These are phyloP conservation scores for Lepidurus apus DNA, from an alignment of 1,140 invertebrate species.

Conservation along the genomic window DNA sequence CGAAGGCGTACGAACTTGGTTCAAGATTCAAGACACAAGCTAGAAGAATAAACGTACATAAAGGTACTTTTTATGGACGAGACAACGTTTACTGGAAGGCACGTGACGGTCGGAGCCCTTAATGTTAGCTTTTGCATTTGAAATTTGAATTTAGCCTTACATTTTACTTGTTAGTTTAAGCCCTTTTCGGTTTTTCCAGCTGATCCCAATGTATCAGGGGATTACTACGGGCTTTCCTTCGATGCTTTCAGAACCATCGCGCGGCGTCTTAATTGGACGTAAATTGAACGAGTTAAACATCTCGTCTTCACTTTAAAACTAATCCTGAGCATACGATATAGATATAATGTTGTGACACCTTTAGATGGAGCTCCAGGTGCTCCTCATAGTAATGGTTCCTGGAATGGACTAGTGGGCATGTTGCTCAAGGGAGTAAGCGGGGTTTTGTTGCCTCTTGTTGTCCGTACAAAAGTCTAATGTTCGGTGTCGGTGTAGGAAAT, in stretches of 20 bases:
- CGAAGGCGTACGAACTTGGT: background rate
- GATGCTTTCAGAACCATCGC: background rate
- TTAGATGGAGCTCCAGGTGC: background rate
- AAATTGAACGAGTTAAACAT: background rate
- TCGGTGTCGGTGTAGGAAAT: background rate
- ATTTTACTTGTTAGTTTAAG: background rate
- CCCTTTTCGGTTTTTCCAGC: background rate
- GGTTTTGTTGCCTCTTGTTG: no score
- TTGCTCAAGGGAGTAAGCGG: constrained; percentile 15
- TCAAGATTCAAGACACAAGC: background rate
- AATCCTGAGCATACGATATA: background rate
- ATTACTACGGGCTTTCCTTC: background rate
- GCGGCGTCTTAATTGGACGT: background rate
- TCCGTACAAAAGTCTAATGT: constrained; percentile 1
- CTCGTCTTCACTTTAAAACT: background rate
- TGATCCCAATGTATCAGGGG: background rate
- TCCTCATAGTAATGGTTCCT: constrained; percentile 16
- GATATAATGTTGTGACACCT: background rate
- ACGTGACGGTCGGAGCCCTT: background rate
- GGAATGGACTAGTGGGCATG: constrained; percentile 31
- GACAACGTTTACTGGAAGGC: background rate
- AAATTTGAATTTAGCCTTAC: background rate
- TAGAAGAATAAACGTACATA: background rate
- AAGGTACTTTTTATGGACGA: background rate
- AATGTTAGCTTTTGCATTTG: background rate